Evolutionary conservation across 2,797 vertebrate genomes (phyloP).

Genomic region (Anableps anableps): DNA sequence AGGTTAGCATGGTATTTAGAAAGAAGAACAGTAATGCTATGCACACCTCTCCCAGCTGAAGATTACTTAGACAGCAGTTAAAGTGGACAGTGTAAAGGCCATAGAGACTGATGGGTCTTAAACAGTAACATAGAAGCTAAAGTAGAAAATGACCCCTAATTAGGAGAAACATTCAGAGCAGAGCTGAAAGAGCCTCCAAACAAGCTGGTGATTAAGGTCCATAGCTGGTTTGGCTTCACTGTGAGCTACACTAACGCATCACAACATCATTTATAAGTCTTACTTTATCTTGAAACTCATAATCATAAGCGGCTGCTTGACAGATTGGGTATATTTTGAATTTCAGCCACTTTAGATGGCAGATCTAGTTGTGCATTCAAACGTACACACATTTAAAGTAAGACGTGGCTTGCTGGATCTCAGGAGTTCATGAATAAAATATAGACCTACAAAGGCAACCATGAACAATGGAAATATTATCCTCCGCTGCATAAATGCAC

Average conservation of each 20-base stretch:
- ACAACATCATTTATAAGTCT: conserved; percentile 55
- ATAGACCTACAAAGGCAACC: conserved; percentile 63
- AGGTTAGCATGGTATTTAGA: conserved; percentile 37
- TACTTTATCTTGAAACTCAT: conserved; percentile 49
- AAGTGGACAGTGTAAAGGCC: conserved; percentile 64
- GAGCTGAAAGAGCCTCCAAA: conserved; percentile 33
- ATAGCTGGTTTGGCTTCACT: conserved; percentile 29
- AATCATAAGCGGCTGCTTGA: conserved; percentile 48
- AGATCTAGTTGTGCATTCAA: conserved; percentile 56
- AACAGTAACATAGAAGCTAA: conserved; percentile 38
- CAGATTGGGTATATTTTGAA: conserved; percentile 52
- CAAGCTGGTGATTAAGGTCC: conserved; percentile 19
- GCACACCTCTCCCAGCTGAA: conserved; percentile 58
- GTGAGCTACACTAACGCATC: conserved; percentile 19
- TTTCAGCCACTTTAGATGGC: conserved; percentile 38
- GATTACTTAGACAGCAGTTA: conserved; percentile 72
- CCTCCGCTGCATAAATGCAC: conserved; percentile 61
- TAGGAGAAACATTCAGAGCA: conserved; percentile 27
- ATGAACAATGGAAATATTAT: conserved; percentile 81
- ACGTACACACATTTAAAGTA: conserved; percentile 44
- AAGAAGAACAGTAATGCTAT: conserved; percentile 25
- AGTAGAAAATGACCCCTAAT: conserved; percentile 46
- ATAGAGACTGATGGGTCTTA: conserved; percentile 65
- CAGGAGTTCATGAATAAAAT: conserved; percentile 81
- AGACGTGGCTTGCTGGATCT: conserved; percentile 49